Evolutionary conservation across 2,888 invertebrate species (phyloP).

Genomic region (Lycaena phlaeas): DNA sequence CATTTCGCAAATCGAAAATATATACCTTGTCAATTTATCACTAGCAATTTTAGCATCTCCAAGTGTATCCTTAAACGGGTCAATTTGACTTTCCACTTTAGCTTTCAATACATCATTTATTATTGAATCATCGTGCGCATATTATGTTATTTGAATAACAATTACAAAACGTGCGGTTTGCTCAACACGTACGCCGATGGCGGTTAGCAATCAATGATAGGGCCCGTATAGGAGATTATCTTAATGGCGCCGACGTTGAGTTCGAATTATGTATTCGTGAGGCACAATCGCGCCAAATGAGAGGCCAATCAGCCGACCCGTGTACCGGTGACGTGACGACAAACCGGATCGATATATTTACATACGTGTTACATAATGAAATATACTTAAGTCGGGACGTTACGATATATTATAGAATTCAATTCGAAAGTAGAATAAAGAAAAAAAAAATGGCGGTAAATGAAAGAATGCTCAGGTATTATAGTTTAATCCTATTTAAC

Average conservation of each 20-base stretch:
- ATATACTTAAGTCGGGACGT: too few species aligned
- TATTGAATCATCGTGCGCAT: background rate
- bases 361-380: conserved; percentile 14
- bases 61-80: too few species aligned
- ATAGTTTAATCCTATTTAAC: too few species aligned
- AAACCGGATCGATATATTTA: conserved; percentile 42
- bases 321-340: conserved; percentile 39
- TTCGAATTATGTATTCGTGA: conserved; percentile 62
- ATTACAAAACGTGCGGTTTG: conserved; percentile 10
- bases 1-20: too few species aligned
- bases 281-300: conserved; percentile 65
- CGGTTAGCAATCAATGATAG: conserved; percentile 36
- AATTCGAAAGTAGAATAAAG: too few species aligned
- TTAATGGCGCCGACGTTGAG: conserved; percentile 48
- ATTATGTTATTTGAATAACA: conserved; percentile 1
- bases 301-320: conserved; percentile 56
- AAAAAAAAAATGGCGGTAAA: too few species aligned
- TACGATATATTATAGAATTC: too few species aligned
- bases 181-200: conserved; percentile 16
- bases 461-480: too few species aligned
- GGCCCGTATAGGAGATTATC: conserved; percentile 46
- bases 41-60: too few species aligned
- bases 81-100: too few species aligned
- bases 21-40: too few species aligned
- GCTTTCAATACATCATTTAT: too few species aligned